Evolutionary conservation across 2,888 invertebrate genomes (phyloP), one percentile per base, ranked within the genome.

Genomic region (Nebria brevicollis): DNA sequence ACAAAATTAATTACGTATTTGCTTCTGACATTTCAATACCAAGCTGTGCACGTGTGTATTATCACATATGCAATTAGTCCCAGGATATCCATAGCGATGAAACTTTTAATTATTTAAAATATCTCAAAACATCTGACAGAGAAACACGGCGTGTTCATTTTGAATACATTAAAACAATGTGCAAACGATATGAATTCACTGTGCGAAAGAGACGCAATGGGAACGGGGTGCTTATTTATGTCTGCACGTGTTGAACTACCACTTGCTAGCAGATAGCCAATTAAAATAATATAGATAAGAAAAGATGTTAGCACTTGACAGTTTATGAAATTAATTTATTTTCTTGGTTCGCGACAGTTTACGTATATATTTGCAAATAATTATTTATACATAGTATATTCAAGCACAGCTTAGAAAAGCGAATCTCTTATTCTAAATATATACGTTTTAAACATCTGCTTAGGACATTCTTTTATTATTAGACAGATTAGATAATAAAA

Each of bases 131-230:
- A 20, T 7, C 26, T 26, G 72, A 70, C 34, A 72, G 54, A 77
- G 70, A 77, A 34, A 72, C 26, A 2, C 65, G 54, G 26, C 72
- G 68, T 77, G 72, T 66, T 76, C 66, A 76, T 76, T 76, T 42
- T 76, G 72, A 25, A 77, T 72, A 72, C 72, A 77, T 77, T 77
- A 77, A 77, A 72, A 72, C 72, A 25, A 26, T 34, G 77, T 43
- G 77, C 66, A 66, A 66, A 26, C 66, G 66, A 13, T 76, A 76
- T 76, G 75, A 65, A 66, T 66, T 26, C 26, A 43, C 54, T 20
- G 72, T 77, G 77, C 42, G 34, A 70, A 25, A 34, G 70, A n/a
- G 66, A 70, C 70, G 64, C n/a, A 70, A 54, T 20, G 72, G 42
- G 20, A 26, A 72, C 13, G 13, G 76, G 76, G 42, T 68, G 66